Evolutionary conservation across 2,797 vertebrate genomes (phyloP).

Genomic region (Melanogrammus aeglefinus): DNA sequence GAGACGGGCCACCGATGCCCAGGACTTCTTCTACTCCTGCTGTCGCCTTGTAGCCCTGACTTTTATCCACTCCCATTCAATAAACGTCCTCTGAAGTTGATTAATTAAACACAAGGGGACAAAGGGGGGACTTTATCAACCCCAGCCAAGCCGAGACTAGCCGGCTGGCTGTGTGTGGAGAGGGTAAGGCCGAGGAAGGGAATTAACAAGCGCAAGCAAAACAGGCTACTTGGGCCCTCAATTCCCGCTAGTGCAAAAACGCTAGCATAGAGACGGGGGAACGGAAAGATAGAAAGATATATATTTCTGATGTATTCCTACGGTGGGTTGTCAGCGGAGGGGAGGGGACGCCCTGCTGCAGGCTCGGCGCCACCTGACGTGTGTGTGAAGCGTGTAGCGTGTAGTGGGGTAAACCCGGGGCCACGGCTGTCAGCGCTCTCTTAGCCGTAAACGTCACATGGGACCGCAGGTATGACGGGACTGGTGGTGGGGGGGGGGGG

Average conservation of each 20-base stretch:
- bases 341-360: conserved; percentile 28
- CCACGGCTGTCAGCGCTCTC: conserved; percentile 65
- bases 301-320: not conserved
- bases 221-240: conserved; percentile 40
- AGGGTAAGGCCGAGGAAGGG: conserved; percentile 25
- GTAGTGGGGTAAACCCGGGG: conserved; percentile 55
- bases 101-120: conserved; percentile 62
- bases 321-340: conserved; percentile 13
- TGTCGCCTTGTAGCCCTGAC: conserved; percentile 47
- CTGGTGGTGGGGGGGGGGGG: not conserved
- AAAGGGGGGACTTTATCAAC: conserved; percentile 57
- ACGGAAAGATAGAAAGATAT: not conserved
- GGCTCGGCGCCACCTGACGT: conserved; percentile 65
- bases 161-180: conserved; percentile 14
- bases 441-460: conserved; percentile 53
- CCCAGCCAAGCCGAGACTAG: conserved; percentile 36
- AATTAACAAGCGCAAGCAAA: conserved; percentile 24
- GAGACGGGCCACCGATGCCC: conserved; percentile 52
- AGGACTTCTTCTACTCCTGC: conserved; percentile 32
- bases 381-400: conserved; percentile 20
- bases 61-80: conserved; percentile 63
- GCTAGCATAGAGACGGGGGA: not conserved
- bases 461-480: conserved; percentile 48
- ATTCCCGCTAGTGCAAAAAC: not conserved
- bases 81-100: conserved; percentile 56